These are phyloP conservation scores for Rhaphigaster nebulosa DNA, from an alignment of 2,888 invertebrate genomes.

Conservation along the genomic window DNA sequence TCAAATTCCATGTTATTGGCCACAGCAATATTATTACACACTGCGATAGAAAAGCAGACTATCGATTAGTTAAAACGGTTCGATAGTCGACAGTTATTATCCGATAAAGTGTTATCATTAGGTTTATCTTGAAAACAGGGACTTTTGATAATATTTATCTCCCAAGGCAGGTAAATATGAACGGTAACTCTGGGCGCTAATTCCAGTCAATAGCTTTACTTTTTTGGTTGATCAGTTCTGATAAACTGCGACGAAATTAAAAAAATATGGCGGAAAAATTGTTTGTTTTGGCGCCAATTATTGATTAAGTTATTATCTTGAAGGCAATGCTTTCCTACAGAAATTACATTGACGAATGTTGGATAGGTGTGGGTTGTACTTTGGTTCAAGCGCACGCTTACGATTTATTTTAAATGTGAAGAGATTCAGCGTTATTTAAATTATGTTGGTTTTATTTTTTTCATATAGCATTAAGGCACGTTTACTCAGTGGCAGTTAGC, in stretches of 20 bases:
- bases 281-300: neutral
- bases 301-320: neutral
- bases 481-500: no score
- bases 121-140: neutral
- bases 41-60: neutral
- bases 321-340: neutral
- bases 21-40: neutral
- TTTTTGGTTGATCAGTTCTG: neutral
- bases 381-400: no score
- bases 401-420: no score
- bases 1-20: no score
- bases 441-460: no score
- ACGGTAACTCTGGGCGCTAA: neutral
- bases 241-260: neutral
- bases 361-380: no score
- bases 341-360: no score
- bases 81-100: conserved; percentile 30
- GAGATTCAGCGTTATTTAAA: no score
- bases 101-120: conserved; percentile 38
- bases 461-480: no score
- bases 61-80: neutral
- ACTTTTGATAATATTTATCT: conserved; percentile 29
- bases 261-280: neutral
- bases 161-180: neutral
- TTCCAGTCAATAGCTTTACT: neutral